A percentile compares a stretch with the other conserved stretches of the same genome.
phyloP scores from a whole-genome alignment of 2,113 vertebrate genomes.

The Puma concolor region DNA sequence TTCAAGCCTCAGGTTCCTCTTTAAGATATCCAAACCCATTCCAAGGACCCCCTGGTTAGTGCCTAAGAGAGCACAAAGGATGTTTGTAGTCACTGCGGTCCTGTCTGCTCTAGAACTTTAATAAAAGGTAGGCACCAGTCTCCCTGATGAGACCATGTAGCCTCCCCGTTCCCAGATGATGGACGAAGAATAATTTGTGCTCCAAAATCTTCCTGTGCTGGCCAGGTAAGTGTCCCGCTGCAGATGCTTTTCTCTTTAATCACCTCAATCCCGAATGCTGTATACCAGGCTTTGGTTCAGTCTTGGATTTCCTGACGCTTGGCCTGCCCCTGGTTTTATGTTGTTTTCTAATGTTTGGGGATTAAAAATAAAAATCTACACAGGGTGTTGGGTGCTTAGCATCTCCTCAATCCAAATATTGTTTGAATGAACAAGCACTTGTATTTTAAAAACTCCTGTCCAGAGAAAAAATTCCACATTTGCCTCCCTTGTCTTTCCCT shows the following conservation, averaged over 20 bases:
- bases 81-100: background rate
- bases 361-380: background rate
- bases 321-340: background rate
- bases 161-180: background rate
- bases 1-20: background rate
- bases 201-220: background rate
- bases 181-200: background rate
- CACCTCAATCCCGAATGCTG: background rate
- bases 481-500: background rate
- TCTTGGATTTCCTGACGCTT: background rate
- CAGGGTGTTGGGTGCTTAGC: background rate
- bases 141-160: background rate
- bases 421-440: background rate
- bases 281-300: background rate
- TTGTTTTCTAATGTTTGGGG: background rate
- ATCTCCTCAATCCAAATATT: background rate
- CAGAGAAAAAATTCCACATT: background rate
- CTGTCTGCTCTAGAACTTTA: background rate
- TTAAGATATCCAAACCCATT: background rate
- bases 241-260: background rate
- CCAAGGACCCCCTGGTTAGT: background rate
- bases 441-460: background rate
- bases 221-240: background rate
- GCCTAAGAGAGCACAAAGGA: background rate
- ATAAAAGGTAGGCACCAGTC: background rate